Base-by-base conservation (phyloP, 2,888 invertebrate species). In the Sinohyriopsis cumingii region DNA sequence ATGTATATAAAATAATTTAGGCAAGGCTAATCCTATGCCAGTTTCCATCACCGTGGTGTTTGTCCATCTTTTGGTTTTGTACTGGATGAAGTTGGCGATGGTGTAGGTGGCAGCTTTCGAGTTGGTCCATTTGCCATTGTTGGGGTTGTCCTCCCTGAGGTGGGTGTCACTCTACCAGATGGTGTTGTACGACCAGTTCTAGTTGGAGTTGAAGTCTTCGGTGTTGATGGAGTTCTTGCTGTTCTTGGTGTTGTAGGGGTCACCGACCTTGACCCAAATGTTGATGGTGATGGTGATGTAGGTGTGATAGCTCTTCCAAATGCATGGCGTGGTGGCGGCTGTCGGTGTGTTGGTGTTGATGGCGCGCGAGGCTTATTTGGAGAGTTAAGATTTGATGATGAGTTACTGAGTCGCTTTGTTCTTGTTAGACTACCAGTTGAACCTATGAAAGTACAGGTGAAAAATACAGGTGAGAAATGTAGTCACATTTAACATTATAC, bases 371-470 rank as follows among this genome's bases (percentile, higher is more conserved):
- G 69, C 59, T 77, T 75, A 5, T 78, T 73, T 33, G 81, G 80
- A 33, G 84, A 78, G 45, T 78, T 79, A 45, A 84, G 75, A 72
- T 81, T 84, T 20, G 84, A 81, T 24, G 86, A 84, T 33, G 86
- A 86, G 28, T 78, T 82, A 72, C 84, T 85, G 45, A 86, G 76
- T 55, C 86, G 83, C 66, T 84, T 84, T 25, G 83, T 79, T 59
- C 84, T 75, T 24, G 78, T 79, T 56, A 87, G 74, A 71, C 84
- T 86, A 57, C 86, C 85, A 18, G 86, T 84, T 24, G 86, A 87
- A 63, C 86, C 86, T 85, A 69, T 65, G 28, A 24, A 45, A 69
- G 64, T 24, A 62, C 25, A n/a, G 24, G 25, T 56, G 18, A 22
- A 22, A 33, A n/a, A 28, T 28, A 5, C 5, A 28, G 28, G 22